Base-by-base conservation (phyloP, 53 echinoderm and acorn worm genomes). In the Echinometra lucunter region DNA sequence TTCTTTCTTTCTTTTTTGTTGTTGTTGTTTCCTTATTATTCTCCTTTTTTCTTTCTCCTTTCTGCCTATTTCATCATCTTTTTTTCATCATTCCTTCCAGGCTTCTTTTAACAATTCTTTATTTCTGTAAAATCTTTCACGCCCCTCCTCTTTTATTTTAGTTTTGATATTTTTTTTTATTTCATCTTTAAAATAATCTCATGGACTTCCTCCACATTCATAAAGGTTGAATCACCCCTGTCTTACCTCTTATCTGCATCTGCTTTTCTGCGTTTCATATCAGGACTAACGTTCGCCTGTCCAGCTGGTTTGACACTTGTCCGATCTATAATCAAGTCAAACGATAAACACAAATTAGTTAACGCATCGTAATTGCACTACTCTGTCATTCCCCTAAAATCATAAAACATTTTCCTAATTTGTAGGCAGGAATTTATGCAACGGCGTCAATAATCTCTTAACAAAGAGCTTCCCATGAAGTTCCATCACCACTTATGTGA, bases 201-300 rank as follows among this genome's bases (percentile, higher is more conserved):
- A 9, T 53, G 9, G 13, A 53, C 53, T 66, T 91, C 66, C 10
- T 90, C 37, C 37, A 17, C 66, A 42, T 19, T 6, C 32, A 34
- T 11, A 18, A 38, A 38, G 38, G 85, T n/a, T 11, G 30, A 28
- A 6, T 85, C 1, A 57, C 60, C 27, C 66, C 18, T 37, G 38
- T 44, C 91, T 60, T 42, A 82, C 94, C 85, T 94, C 45, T 82
- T 94, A 2, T 85, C 45, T 23, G 58, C 85, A 11, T 85, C 94
- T 5, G 38, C 83, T 18, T 55, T 58, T 45, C 58, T 94, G 27
- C 94, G 58, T 37, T 85, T 94, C 94, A 63, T 94, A 57, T 94
- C 94, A 11, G 80, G 81, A 57, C 25, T 81, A 9, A 37, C 35
- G 42, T 37, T 78, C 92, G 37, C 15, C 92, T 92, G 75, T 2